Base-by-base conservation (phyloP, 2,888 invertebrate genomes). In the Uropetala carovei region DNA sequence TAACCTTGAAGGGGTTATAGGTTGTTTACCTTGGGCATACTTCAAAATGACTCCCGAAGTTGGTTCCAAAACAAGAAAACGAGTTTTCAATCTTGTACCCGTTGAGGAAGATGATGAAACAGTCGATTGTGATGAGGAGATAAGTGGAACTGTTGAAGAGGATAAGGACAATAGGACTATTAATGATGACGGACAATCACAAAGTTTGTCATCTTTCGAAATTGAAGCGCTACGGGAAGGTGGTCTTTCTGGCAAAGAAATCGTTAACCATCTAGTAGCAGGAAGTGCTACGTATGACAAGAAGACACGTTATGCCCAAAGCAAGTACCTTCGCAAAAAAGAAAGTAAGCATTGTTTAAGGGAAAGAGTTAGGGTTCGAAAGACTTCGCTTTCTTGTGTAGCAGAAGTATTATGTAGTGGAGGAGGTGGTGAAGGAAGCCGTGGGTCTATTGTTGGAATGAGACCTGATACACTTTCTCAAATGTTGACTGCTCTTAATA, bases 381-480 rank as follows among this genome's bases (percentile, higher is more conserved):
- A 64, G 43, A 89, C 89, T 89, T 64, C 89, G 18, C 56, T 89
- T 18, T 89, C 89, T 16, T 43, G 13, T 68, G n/a, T 89, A 43
- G n/a, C 89, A 11, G 89, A 89, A n/a, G 43, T 89, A n/a, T 64
- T 89, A 13, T 89, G 89, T 5, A 89, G 64, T 89, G 43, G 89
- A 43, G 64, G 64, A 27, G 64, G 56, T 4, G 89, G 89, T 64
- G 89, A 89, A 64, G 89, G 89, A 18, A 89, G 89, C 43, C 89
- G 89, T 56, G 89, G 89, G n/a, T n/a, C 60, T 30, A 96, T 97
- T 91, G 96, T 97, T 94, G 97, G 97, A 93, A 95, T 99, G 89
- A 96, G 99, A 64, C 96, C 97, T 93, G 99, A 99, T 94, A 97
- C 98, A 1, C 95, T 99, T 59, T 98, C 99, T 0, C 99, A 99